A percentile compares a stretch with the other conserved stretches of the same genome.
These are phyloP conservation scores for Holcopasites calliopsidis DNA, from an alignment of 1,140 invertebrate genomes.

Conservation along the genomic window DNA sequence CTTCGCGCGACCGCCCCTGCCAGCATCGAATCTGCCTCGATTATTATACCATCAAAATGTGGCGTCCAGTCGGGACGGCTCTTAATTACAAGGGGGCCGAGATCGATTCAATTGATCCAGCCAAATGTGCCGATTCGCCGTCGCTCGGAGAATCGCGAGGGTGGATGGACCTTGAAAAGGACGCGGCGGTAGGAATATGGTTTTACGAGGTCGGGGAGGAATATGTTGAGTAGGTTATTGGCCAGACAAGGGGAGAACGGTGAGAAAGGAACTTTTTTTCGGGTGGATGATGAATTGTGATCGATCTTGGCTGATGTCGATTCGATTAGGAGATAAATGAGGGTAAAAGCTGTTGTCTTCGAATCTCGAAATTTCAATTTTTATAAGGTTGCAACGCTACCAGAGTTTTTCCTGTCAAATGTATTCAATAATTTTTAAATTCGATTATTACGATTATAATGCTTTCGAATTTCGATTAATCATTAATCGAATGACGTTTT, in stretches of 20 bases:
- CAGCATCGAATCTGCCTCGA: constrained; percentile 26
- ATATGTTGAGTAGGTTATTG: not conserved
- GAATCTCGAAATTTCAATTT: too few species aligned
- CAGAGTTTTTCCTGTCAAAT: too few species aligned
- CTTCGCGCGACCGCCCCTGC: constrained; percentile 33
- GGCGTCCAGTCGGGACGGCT: constrained; percentile 52
- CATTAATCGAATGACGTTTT: too few species aligned
- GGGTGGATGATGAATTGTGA: too few species aligned
- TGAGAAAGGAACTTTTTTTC: too few species aligned
- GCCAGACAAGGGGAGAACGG: too few species aligned
- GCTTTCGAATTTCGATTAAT: not conserved
- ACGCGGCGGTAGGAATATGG: not conserved
- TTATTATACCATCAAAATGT: constrained; percentile 65
- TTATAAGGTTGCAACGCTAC: too few species aligned
- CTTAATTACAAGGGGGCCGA: constrained; percentile 56
- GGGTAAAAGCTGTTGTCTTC: too few species aligned
- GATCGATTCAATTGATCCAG: constrained; percentile 55
- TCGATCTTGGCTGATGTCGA: too few species aligned
- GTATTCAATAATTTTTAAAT: not conserved
- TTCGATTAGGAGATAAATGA: too few species aligned
- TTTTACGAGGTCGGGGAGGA: not conserved
- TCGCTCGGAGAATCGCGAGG: too few species aligned
- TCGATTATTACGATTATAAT: not conserved
- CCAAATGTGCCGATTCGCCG: constrained; percentile 40
- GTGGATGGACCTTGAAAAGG: not conserved